A percentile compares a stretch with the other conserved stretches of the same genome.
These are phyloP conservation scores for Spinus pinus DNA, from an alignment of 2,797 vertebrate genomes.

Conservation along the genomic window DNA sequence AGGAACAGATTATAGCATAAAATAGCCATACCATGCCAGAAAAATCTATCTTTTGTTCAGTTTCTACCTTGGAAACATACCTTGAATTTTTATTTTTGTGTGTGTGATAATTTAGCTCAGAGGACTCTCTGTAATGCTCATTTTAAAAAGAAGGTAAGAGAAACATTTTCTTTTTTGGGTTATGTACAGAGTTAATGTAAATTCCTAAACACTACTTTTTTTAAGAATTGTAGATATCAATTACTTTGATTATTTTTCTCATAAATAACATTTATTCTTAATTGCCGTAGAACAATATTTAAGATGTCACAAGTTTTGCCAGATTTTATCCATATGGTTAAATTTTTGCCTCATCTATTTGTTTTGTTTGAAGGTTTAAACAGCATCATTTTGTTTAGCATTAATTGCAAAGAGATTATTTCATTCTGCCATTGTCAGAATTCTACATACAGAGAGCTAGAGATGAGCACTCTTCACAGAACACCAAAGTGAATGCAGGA, in stretches of 20 bases:
- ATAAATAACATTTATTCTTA: not conserved
- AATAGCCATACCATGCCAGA: not conserved
- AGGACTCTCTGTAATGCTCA: not conserved
- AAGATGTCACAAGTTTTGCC: not conserved
- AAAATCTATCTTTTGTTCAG: constrained; percentile 30
- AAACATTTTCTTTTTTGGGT: not conserved
- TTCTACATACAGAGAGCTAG: not conserved
- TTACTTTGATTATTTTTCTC: not conserved
- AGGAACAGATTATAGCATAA: constrained; percentile 21
- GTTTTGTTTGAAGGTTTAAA: not conserved
- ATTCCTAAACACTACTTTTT: not conserved
- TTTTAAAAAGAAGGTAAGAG: not conserved
- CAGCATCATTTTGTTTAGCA: not conserved
- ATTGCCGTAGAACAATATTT: not conserved
- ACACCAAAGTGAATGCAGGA: not conserved
- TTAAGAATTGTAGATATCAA: not conserved
- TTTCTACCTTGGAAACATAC: constrained; percentile 22
- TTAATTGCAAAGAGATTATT: not conserved
- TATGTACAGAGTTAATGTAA: not conserved
- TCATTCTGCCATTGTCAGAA: not conserved
- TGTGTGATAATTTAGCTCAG: not conserved
- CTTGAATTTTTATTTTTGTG: constrained; percentile 37
- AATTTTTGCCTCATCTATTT: not conserved
- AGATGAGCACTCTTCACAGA: not conserved
- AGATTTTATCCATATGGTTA: not conserved